Evolutionary conservation across 2,113 vertebrate species (phyloP), one percentile per base, ranked within the genome.

Genomic region (Pseudorhombus dupliciocellatus): DNA sequence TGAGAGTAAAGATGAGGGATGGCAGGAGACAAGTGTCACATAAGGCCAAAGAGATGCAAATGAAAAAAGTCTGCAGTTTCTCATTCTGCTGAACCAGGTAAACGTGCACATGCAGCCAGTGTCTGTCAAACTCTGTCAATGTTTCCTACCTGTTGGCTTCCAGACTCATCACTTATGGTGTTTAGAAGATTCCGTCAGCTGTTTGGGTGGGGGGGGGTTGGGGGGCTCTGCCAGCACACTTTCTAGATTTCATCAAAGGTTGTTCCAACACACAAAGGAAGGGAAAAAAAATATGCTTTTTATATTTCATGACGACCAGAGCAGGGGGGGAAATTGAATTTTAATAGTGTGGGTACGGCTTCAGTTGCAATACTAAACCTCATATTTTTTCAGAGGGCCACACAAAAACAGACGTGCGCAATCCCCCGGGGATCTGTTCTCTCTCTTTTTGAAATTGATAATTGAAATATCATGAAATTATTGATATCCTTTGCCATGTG

Each of bases 401-500:
- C 50, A 84, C 73, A 68, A 85, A 92, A 78, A 72, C 77, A 86
- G 73, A 85, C 31, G 40, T 63, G 72, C 31, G 31, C 62, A 60
- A 77, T 64, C 66, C 80, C 42, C 18, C 58, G 30, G 74, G 51
- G 65, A 78, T 82, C 64, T 66, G 72, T 73, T 83, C 78, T 66
- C 21, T 42, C 21, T 42, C 64, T 64, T 65, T 59, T 71, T 65
- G 72, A 58, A 86, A 91, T 67, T 65, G 78, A 86, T 89, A 89
- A 92, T 91, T 91, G 78, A 80, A 77, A 84, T 75, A 79, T 88
- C 34, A 46, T 79, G 73, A 80, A 89, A 83, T 90, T 69, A 81
- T 87, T 84, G 63, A 84, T 86, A 87, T 92, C 66, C 81, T 80
- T 73, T 83, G 70, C 86, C 91, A 91, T 90, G 69, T 92, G 91